Evolutionary conservation across 2,113 vertebrate genomes (phyloP).

Genomic region (Misgurnus mizolepis): DNA sequence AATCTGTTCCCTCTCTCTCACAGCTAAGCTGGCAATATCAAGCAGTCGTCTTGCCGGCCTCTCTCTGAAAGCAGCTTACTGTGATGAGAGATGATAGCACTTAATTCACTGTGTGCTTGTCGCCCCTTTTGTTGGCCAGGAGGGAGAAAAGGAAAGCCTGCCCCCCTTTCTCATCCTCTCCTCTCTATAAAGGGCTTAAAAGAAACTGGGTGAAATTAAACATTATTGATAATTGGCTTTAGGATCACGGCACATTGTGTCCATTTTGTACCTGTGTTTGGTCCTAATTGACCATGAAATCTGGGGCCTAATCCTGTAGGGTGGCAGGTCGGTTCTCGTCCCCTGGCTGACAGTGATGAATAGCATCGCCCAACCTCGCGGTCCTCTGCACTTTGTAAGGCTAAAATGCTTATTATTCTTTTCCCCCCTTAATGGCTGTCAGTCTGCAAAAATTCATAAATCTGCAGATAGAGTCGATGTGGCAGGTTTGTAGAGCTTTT

Average conservation of each 20-base stretch:
- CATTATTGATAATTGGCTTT: slow-evolving; percentile 75
- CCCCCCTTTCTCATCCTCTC: slow-evolving; percentile 23
- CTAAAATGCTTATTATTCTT: slow-evolving; percentile 66
- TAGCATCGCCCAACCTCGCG: slow-evolving; percentile 66
- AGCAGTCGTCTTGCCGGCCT: slow-evolving; percentile 44
- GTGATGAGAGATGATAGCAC: slow-evolving; percentile 48
- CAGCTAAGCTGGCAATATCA: slow-evolving; percentile 46
- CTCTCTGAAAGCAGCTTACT: slow-evolving; percentile 52
- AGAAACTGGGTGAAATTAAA: slow-evolving; percentile 73
- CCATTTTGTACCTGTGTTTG: slow-evolving; percentile 76
- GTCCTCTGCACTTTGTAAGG: slow-evolving; percentile 63
- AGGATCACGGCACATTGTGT: slow-evolving; percentile 70
- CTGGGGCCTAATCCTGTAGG: slow-evolving; percentile 66
- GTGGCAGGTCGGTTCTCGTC: slow-evolving; percentile 56
- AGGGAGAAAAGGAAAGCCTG: slow-evolving; percentile 16
- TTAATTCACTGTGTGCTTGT: slow-evolving; percentile 56
- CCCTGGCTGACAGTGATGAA: slow-evolving; percentile 74
- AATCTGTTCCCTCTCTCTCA: slow-evolving; percentile 3
- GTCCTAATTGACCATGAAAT: slow-evolving; percentile 80
- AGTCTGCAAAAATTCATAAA: slow-evolving; percentile 64
- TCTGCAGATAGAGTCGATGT: slow-evolving; percentile 56
- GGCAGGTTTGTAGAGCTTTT: slow-evolving; percentile 62
- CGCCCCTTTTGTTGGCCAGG: slow-evolving; percentile 55
- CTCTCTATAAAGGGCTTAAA: slow-evolving; percentile 65
- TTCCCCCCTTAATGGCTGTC: slow-evolving; percentile 57